These are phyloP conservation scores for Corythoichthys intestinalis DNA, from an alignment of 2,113 vertebrate species.

Conservation along the genomic window DNA sequence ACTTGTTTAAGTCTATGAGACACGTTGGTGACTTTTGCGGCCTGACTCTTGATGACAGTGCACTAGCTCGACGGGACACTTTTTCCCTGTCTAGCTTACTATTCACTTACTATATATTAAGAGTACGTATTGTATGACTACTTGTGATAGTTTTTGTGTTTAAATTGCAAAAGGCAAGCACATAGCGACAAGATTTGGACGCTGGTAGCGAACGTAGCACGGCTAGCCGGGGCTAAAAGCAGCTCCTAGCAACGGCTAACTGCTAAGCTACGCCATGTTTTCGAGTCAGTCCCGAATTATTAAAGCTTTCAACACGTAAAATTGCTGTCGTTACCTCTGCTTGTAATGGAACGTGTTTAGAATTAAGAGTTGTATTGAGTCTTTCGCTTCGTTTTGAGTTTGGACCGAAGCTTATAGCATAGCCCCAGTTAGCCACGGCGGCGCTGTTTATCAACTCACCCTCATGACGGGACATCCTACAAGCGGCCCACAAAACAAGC, in stretches of 20 bases:
- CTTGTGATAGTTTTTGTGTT: background rate
- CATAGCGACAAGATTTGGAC: background rate
- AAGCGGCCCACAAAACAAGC: constrained; percentile 64
- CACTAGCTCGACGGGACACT: constrained; percentile 36
- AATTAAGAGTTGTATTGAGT: constrained; percentile 35
- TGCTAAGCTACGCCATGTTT: constrained; percentile 41
- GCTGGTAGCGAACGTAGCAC: constrained; percentile 31
- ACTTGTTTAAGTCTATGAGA: background rate
- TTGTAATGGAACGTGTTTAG: background rate
- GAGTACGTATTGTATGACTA: background rate
- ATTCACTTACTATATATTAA: background rate
- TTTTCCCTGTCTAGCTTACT: background rate
- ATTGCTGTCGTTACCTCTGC: background rate
- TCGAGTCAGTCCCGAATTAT: background rate
- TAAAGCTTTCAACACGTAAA: background rate
- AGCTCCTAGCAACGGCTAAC: constrained; percentile 51
- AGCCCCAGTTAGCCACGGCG: constrained; percentile 47
- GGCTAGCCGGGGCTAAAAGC: constrained; percentile 40
- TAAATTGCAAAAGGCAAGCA: background rate
- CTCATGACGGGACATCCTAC: constrained; percentile 91
- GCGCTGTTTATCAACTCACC: constrained; percentile 71
- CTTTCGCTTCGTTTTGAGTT: constrained; percentile 7
- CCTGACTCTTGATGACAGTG: constrained; percentile 71
- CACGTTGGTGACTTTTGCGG: constrained; percentile 35
- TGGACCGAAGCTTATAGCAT: constrained; percentile 41